Evolutionary conservation across 2,888 invertebrate genomes (phyloP).

Genomic region (Gymnoscelis rufifasciata): DNA sequence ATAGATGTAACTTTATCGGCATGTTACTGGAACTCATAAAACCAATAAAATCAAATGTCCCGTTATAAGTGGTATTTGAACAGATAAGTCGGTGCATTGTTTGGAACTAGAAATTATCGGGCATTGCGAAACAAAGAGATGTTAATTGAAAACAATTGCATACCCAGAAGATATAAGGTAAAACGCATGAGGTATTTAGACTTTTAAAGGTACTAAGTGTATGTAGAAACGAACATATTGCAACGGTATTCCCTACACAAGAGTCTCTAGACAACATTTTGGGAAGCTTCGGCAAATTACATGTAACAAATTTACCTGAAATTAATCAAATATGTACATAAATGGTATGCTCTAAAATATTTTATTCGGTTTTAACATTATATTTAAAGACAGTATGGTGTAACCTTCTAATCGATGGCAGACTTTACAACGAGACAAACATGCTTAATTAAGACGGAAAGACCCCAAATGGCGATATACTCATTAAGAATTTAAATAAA

Average conservation of each 20-base stretch:
- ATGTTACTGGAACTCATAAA: slow-evolving; percentile 1
- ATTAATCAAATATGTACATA: too few species aligned
- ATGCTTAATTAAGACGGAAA: too few species aligned
- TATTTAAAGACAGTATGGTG: too few species aligned
- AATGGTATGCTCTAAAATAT: neutral
- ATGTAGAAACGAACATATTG: slow-evolving; percentile 2
- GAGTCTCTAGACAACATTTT: too few species aligned
- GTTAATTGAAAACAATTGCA: slow-evolving; percentile 10
- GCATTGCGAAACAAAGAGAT: slow-evolving; percentile 12
- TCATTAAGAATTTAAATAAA: too few species aligned
- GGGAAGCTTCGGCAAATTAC: too few species aligned
- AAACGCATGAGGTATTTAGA: slow-evolving; percentile 8
- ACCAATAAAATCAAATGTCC: too few species aligned
- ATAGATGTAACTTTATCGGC: neutral
- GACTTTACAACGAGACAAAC: too few species aligned
- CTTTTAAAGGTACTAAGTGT: neutral
- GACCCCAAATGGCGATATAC: too few species aligned
- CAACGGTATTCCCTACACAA: too few species aligned
- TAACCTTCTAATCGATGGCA: too few species aligned
- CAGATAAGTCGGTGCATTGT: neutral
- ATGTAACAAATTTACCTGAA: too few species aligned
- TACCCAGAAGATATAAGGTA: slow-evolving; percentile 17
- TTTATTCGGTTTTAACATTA: neutral
- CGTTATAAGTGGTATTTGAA: neutral
- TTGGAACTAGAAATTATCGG: slow-evolving; percentile 7